These are phyloP conservation scores for Neopelma chrysocephalum DNA, from an alignment of 2,797 vertebrate species.

Conservation along the genomic window DNA sequence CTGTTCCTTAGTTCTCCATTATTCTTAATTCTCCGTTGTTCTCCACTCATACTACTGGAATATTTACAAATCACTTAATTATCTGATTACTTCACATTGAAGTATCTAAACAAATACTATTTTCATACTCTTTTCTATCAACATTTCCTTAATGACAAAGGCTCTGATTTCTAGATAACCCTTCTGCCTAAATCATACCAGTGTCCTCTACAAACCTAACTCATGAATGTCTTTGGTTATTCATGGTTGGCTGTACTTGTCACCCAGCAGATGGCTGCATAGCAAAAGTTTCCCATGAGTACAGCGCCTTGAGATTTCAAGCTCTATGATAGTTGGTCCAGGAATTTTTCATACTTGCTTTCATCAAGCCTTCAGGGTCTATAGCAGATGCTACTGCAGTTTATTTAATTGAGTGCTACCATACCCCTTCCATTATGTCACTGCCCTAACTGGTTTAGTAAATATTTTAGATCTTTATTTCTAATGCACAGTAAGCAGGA, in stretches of 20 bases:
- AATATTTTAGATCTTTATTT: constrained; percentile 24
- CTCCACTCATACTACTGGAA: neutral
- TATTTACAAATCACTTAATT: neutral
- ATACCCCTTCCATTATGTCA: constrained; percentile 4
- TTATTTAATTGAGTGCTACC: constrained; percentile 14
- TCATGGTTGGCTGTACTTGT: constrained; percentile 42
- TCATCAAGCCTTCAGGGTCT: neutral
- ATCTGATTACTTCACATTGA: neutral
- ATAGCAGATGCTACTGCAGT: constrained; percentile 37
- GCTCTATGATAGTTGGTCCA: constrained; percentile 1
- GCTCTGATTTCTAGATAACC: neutral
- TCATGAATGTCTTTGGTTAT: constrained; percentile 10
- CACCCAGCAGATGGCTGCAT: constrained; percentile 34
- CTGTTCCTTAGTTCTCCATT: neutral
- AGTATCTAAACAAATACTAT: neutral
- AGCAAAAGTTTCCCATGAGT: constrained; percentile 32
- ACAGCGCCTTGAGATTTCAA: constrained; percentile 11
- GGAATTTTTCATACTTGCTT: constrained; percentile 32
- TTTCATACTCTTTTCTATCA: neutral
- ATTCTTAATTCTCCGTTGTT: neutral
- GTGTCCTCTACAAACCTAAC: neutral
- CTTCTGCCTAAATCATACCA: neutral
- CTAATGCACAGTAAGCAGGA: neutral
- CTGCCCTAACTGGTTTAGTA: neutral
- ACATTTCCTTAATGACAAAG: neutral